Percentiles rank a stretch among this genome's conserved stretches.
Conservation (phyloP, 2,113 vertebrate species). For the Hemiscyllium ocellatum region DNA sequence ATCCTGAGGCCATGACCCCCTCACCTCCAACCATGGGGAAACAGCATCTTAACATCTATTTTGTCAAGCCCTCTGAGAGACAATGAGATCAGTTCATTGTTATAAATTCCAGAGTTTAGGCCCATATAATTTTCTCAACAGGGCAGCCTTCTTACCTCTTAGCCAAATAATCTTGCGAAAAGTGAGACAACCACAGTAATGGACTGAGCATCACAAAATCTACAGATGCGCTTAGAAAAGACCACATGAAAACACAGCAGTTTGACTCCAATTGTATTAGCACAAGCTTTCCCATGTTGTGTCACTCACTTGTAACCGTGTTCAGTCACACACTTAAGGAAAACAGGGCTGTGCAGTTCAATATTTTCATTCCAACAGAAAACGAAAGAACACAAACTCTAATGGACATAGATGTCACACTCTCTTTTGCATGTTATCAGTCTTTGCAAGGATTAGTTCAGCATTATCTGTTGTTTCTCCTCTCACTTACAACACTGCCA, state of each 20-base stretch:
- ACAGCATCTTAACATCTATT: too few relatives aligned
- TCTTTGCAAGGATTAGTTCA: background rate
- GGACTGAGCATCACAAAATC: background rate
- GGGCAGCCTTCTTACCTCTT: too few relatives aligned
- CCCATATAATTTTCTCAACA: too few relatives aligned
- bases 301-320: background rate
- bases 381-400: background rate
- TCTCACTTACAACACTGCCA: conserved; percentile 64
- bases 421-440: background rate
- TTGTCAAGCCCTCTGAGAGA: too few relatives aligned
- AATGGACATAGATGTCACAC: background rate
- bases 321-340: too few relatives aligned
- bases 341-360: background rate
- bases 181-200: background rate
- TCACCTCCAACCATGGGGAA: too few relatives aligned
- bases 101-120: too few relatives aligned
- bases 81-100: too few relatives aligned
- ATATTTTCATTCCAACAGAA: background rate
- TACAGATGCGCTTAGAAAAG: background rate
- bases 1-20: too few relatives aligned
- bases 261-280: background rate
- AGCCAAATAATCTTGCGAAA: background rate
- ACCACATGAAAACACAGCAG: background rate
- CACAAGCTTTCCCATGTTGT: too few relatives aligned
- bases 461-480: background rate